These are phyloP conservation scores for Tetraodon nigroviridis DNA, from an alignment of 2,113 vertebrate species.

Conservation along the genomic window DNA sequence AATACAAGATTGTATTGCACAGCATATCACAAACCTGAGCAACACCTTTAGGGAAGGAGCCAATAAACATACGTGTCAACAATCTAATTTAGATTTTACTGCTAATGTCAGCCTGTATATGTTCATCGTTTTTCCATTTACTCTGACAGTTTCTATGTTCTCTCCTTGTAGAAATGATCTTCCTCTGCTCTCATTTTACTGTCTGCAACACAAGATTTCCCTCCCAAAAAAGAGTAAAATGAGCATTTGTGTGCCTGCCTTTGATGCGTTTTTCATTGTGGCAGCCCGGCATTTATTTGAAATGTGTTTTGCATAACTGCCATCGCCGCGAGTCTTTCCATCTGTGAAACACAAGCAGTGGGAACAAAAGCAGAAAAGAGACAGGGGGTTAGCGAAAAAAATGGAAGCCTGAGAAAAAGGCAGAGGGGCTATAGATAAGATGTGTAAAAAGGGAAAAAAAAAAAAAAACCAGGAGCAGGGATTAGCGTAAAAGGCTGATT, in stretches of 20 bases:
- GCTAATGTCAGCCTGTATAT: constrained; percentile 2
- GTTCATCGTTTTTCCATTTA: constrained; percentile 7
- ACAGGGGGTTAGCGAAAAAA: constrained; percentile 11
- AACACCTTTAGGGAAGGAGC: no score
- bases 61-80: background rate
- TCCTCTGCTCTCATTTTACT: constrained; percentile 27
- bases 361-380: constrained; percentile 53
- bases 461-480: constrained; percentile 14
- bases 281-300: constrained; percentile 57
- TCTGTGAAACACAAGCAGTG: constrained; percentile 65
- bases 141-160: constrained; percentile 20
- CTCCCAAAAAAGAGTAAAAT: constrained; percentile 23
- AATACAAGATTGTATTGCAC: no score
- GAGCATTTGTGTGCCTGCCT: constrained; percentile 31
- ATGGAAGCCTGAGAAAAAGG: constrained; percentile 13
- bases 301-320: constrained; percentile 67
- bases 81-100: constrained; percentile 16
- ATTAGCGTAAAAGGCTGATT: constrained; percentile 35
- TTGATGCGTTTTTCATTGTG: constrained; percentile 58
- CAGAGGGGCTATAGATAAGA: constrained; percentile 10
- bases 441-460: constrained; percentile 5
- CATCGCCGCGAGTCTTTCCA: constrained; percentile 68
- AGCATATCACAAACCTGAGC: no score
- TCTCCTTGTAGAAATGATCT: constrained; percentile 6
- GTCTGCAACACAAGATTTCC: constrained; percentile 21